Conservation (phyloP, 1,140 invertebrate species). For the Rhyzopertha dominica region DNA sequence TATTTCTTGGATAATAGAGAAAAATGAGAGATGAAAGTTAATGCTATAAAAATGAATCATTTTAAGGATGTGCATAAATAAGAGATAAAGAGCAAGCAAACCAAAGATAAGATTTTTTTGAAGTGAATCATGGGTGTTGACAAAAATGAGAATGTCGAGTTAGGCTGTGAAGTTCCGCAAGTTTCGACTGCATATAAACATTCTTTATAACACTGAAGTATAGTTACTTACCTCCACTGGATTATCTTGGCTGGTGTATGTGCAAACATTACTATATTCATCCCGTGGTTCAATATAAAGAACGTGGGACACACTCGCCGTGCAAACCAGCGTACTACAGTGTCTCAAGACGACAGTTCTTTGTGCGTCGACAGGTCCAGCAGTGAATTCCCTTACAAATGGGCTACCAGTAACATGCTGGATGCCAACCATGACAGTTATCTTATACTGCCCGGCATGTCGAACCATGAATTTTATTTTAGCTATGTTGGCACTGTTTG, state of each 20-base stretch:
- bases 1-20: too few relatives aligned
- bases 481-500: constrained; percentile 75
- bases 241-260: constrained; percentile 57
- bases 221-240: constrained; percentile 56
- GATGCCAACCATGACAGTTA: constrained; percentile 75
- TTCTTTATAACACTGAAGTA: background rate
- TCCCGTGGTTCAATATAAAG: constrained; percentile 85
- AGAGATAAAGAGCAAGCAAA: too few relatives aligned
- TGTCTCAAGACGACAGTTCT: constrained; percentile 81
- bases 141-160: too few relatives aligned
- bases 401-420: constrained; percentile 57
- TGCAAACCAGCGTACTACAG: constrained; percentile 81
- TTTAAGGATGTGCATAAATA: too few relatives aligned
- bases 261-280: constrained; percentile 81
- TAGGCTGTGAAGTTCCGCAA: too few relatives aligned
- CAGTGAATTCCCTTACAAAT: constrained; percentile 56
- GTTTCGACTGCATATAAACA: too few relatives aligned
- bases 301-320: constrained; percentile 67
- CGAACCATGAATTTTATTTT: constrained; percentile 88
- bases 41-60: too few relatives aligned
- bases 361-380: constrained; percentile 75
- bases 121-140: too few relatives aligned
- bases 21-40: too few relatives aligned
- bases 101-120: too few relatives aligned
- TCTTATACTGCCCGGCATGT: constrained; percentile 81